These are phyloP conservation scores for Cantharis flavilabris DNA, from an alignment of 2,888 invertebrate species.

Conservation along the genomic window DNA sequence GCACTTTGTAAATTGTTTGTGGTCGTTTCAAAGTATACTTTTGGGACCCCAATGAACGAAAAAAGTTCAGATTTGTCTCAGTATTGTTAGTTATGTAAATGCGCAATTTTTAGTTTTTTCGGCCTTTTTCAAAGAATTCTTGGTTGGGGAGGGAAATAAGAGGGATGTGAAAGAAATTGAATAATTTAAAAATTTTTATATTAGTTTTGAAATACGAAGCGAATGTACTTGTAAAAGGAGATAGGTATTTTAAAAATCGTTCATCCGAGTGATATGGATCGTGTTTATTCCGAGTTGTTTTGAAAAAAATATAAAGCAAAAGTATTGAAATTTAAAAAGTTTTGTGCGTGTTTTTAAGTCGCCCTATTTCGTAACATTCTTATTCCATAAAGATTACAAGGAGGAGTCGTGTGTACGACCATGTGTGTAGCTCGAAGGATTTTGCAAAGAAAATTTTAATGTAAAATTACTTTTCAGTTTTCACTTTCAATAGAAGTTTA, in stretches of 20 bases:
- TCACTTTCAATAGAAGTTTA: conserved; percentile 10
- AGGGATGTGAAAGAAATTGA: neutral
- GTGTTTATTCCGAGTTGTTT: conserved; percentile 23
- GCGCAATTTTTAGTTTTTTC: too few relatives aligned
- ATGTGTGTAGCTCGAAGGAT: conserved; percentile 31
- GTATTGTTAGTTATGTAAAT: neutral
- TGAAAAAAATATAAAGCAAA: conserved; percentile 7
- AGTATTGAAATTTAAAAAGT: conserved; percentile 28
- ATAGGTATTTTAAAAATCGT: neutral
- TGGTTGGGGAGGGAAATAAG: neutral
- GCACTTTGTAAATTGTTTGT: conserved; percentile 5
- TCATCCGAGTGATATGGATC: conserved; percentile 11
- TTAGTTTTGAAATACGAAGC: neutral
- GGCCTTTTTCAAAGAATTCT: too few relatives aligned
- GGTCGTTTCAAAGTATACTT: neutral
- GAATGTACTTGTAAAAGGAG: neutral
- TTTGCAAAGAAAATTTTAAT: conserved; percentile 25
- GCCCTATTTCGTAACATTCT: conserved; percentile 32
- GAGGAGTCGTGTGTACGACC: conserved; percentile 34
- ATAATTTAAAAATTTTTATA: neutral
- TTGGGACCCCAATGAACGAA: neutral
- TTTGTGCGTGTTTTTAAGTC: conserved; percentile 7
- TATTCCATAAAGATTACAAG: conserved; percentile 39
- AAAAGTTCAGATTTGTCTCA: neutral
- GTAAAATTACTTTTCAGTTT: conserved; percentile 21